Evolutionary conservation across 2,113 vertebrate genomes (phyloP), one percentile per base, ranked within the genome.

Genomic region (Peromyscus californicus): DNA sequence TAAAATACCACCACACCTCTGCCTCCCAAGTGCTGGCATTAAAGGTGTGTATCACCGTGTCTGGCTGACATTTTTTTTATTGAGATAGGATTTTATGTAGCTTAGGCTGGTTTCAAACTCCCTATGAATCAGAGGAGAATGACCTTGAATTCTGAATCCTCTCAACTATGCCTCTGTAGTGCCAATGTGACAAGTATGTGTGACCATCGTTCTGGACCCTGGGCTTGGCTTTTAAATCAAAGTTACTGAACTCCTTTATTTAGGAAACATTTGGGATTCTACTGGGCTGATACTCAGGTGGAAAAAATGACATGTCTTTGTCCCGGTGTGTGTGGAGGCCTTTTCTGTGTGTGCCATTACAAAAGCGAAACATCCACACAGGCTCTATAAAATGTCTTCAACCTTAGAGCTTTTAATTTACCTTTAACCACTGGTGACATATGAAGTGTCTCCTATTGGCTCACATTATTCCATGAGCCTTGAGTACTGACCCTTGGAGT

Each of bases 221-320:
- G 9, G 8, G 8, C 39, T 96, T 74, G 51, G 74, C 79, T 96
- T 95, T 97, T 75, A 97, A 96, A 92, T 97, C 48, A 92, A 97
- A 97, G 96, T 61, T 93, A 65, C 61, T 12, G 1, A 93, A 84
- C 75, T 94, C 39, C 69, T 97, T 97, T 94, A 70, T 70, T 45
- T 90, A 86, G 75, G 80, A 97, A 97, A 92, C 94, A 61, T 48
- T 93, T 94, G 95, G 54, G 48, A 89, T 89, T 95, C 75, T 95
- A 13, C 69, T 89, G 48, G 74, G 39, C 61, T 94, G 90, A 75
- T 91, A 90, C 51, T 76, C 78, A 93, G 87, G 69, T 89, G 31
- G 70, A 16, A 88, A 83, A 76, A 95, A 69, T 95, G 90, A 95
- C 88, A 91, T 92, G 78, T 93, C 51, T 92, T 92, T 86, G 83